Conservation (phyloP, 2,888 invertebrate genomes). For the Gasteruption jaculator region DNA sequence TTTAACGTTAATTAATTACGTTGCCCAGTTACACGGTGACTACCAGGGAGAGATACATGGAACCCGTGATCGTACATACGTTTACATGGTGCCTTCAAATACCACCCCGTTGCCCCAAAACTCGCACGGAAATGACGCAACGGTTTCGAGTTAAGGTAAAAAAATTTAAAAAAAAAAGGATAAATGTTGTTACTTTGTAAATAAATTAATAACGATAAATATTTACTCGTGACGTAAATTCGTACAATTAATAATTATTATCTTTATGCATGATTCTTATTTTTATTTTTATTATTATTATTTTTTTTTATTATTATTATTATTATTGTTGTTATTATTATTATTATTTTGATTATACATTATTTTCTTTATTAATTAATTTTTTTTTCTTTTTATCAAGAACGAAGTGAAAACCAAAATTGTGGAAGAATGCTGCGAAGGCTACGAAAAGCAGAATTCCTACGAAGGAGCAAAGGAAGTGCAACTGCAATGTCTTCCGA, state of each 20-base stretch:
- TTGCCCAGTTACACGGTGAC: constrained; percentile 65
- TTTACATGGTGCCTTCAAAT: constrained; percentile 76
- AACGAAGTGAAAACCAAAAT: constrained; percentile 64
- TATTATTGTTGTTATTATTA: too few relatives aligned
- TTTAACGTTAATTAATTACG: neutral
- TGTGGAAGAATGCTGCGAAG: constrained; percentile 72
- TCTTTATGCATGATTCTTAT: too few relatives aligned
- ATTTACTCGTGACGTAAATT: too few relatives aligned
- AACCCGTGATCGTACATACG: constrained; percentile 66
- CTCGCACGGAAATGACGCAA: constrained; percentile 66
- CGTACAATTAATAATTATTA: too few relatives aligned
- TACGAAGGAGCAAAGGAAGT: constrained; percentile 2
- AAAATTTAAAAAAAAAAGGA: too few relatives aligned
- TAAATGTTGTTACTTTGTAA: too few relatives aligned
- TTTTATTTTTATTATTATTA: too few relatives aligned
- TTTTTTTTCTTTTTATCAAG: constrained; percentile 53
- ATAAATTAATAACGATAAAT: too few relatives aligned
- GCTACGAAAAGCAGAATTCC: constrained; percentile 55
- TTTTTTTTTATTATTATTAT: too few relatives aligned
- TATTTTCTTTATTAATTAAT: constrained; percentile 6
- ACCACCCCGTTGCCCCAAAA: constrained; percentile 76
- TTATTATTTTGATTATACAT: constrained; percentile 11
- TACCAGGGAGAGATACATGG: constrained; percentile 60
- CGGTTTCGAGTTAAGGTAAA: constrained; percentile 68
- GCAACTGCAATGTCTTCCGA: constrained; percentile 44